Evolutionary conservation across 23 tunicate genomes (phyloP), one percentile per base, ranked within the genome.

Genomic region (Trididemnum nubilum): DNA sequence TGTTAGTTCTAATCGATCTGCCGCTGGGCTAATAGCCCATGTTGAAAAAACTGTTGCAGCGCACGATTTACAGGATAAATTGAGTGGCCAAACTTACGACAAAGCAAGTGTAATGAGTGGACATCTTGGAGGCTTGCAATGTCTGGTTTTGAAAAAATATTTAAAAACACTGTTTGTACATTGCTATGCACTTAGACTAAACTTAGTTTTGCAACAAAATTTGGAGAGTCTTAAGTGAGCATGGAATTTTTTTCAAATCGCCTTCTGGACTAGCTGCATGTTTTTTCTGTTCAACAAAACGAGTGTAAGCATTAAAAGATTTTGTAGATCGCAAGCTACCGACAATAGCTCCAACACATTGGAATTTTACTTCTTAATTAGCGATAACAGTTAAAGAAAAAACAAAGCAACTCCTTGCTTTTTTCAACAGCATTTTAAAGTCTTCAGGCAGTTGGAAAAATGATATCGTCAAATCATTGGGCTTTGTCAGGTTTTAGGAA

Each of bases 71-170:
- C 29, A 61, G 22, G 69, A 61, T 22, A 61, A 61, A 61, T 22
- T 61, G 69, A 24, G 15, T 61, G 69, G 69, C 27, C 69, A 61
- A 61, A 61, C 69, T 25, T 61, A 61, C 26, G 69, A 61, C 22
- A 24, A 24, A 61, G 69, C 69, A 61, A 61, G 69, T 61, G 19
- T 61, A 61, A 61, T 22, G 69, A 61, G 69, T 61, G 69, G 69
- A 22, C 69, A 61, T 19, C 69, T 61, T 19, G 22, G 69, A 9
- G 69, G 69, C 15, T 61, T 61, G 69, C 69, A 61, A 61, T 9
- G 22, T 4, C 69, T 19, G 22, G 69, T 61, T 61, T 61, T 61
- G 30, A 24, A 61, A 9, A 61, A 61, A 25, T 61, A 61, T 26
- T 26, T 26, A 9, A 61, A 9, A 24, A 24, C 69, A n/a, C 30